phyloP scores from a whole-genome alignment of 2,888 invertebrate species.

The Perdita meconis region DNA sequence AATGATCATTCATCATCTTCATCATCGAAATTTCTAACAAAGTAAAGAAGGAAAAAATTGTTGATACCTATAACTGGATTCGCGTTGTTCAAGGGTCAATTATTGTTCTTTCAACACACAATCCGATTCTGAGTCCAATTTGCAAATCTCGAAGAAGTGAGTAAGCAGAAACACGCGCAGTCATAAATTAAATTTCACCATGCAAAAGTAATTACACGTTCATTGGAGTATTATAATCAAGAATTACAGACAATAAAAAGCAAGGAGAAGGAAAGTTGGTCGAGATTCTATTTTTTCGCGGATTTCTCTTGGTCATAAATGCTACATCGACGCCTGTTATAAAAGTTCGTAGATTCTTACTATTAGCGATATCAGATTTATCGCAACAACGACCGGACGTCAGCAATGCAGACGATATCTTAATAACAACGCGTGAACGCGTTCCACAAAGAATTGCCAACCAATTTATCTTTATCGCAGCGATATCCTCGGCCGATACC shows the following conservation, averaged over 20 bases:
- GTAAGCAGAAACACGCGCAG: too few species aligned
- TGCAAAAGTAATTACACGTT: conserved; percentile 15
- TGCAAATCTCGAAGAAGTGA: too few species aligned
- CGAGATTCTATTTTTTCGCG: neutral
- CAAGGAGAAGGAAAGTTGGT: neutral
- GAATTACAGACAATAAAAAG: conserved; percentile 18
- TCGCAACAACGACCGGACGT: conserved; percentile 29
- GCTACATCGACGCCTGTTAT: neutral
- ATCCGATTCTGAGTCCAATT: too few species aligned
- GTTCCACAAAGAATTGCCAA: conserved; percentile 2
- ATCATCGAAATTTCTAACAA: too few species aligned
- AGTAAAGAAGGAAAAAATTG: too few species aligned
- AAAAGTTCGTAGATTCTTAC: conserved; percentile 7
- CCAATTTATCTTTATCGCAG: conserved; percentile 22
- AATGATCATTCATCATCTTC: too few species aligned
- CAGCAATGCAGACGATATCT: conserved; percentile 22
- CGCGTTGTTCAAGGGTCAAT: too few species aligned
- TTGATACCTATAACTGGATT: too few species aligned
- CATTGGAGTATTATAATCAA: neutral
- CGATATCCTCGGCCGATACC: conserved; percentile 24
- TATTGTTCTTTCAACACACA: too few species aligned
- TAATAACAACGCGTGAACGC: neutral
- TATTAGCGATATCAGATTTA: conserved; percentile 10
- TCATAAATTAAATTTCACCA: conserved; percentile 36
- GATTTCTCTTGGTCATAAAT: neutral